Evolutionary conservation across 35 echinoderm and acorn worm genomes (phyloP), one percentile per base, ranked within the genome.

Genomic region (Chiridota heheva): DNA sequence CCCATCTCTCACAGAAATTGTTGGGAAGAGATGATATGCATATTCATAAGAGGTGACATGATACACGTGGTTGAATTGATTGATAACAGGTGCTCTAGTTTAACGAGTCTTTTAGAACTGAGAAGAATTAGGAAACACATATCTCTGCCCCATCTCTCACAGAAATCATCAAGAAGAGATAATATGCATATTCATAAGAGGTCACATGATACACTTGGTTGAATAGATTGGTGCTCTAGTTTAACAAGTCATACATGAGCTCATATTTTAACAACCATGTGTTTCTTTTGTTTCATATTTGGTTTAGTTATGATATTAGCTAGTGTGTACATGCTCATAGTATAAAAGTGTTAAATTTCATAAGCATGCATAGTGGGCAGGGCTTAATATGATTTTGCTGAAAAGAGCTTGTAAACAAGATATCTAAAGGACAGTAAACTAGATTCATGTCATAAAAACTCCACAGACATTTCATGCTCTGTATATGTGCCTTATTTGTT

Each of bases 1-100:
- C 42, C 93, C 93, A 34, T 86, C 93, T 2, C 80, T 97, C 7
- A 97, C 63, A 33, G 88, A 97, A 75, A 97, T 97, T 24, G 16
- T 91, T 17, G 77, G 49, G 38, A 20, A 29, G 4, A 36, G 40
- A 84, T 69, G 37, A 81, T 65, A 13, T 65, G 10, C 33, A 7
- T 31, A 65, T 65, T 7, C 7, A 24, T 65, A 7, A 12, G 10
- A 7, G 10, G 7, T 65, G 10, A 27, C 7, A 65, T 18, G 7
- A 18, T 24, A 65, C 20, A 18, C 33, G 20, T 12, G 61, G 26
- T 12, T 24, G 33, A 65, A 27, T 29, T 29, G 7, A 65, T 13
- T 7, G 26, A 29, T 65, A 24, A 24, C 61, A 12, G 26, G 61
- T 65, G 20, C 26, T 18, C 20, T 7, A 10, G 8, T 27, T 31